These are phyloP conservation scores for Dendronephthya gigantea DNA, from an alignment of 64 coral and sea anemone species.

Conservation along the genomic window DNA sequence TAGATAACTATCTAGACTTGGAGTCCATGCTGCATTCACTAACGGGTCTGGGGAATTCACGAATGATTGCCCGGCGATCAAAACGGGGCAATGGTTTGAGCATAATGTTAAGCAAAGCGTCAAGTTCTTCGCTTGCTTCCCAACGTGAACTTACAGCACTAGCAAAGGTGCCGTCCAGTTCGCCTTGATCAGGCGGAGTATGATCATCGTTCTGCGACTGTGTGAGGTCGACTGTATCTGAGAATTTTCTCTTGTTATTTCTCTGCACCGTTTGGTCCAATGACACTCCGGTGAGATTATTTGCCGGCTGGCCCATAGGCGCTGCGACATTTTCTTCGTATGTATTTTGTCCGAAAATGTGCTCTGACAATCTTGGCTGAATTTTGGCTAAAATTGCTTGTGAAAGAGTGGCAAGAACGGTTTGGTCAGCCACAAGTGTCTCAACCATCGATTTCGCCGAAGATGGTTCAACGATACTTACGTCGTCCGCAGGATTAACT, in stretches of 20 bases:
- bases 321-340: constrained; percentile 26
- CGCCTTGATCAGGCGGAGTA: background rate
- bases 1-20: constrained; percentile 34
- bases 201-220: background rate
- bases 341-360: background rate
- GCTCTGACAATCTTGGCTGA: background rate
- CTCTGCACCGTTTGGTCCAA: constrained; percentile 47
- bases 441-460: constrained; percentile 29
- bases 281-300: constrained; percentile 34
- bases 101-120: constrained; percentile 26
- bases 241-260: constrained; percentile 1
- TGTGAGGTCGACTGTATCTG: constrained; percentile 8
- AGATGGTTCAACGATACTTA: constrained; percentile 24
- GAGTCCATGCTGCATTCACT: constrained; percentile 20
- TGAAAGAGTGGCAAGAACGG: constrained; percentile 21
- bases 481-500: constrained; percentile 27
- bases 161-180: background rate
- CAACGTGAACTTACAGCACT: constrained; percentile 26
- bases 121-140: constrained; percentile 47
- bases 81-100: constrained; percentile 30
- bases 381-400: constrained; percentile 25
- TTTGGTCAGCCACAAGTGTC: constrained; percentile 38
- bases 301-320: constrained; percentile 47
- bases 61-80: constrained; percentile 26
- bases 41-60: constrained; percentile 32